phyloP scores from a whole-genome alignment of 2,113 vertebrate genomes.

The Turnix velox region DNA sequence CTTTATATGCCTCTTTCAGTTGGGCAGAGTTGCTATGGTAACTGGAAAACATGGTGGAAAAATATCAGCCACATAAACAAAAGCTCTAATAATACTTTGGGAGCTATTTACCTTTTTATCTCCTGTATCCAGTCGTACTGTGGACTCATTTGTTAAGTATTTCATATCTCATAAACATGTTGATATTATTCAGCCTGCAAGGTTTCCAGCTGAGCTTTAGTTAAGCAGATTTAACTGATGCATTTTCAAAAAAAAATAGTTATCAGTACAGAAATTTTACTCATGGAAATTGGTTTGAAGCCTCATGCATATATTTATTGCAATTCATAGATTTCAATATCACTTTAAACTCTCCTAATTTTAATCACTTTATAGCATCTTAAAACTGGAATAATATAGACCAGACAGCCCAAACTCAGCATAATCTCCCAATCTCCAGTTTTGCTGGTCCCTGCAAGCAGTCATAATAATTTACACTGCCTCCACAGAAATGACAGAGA shows the following conservation, averaged over 20 bases:
- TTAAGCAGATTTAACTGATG: not conserved
- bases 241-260: not conserved
- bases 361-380: not conserved
- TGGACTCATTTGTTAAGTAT: not conserved
- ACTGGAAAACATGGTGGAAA: not conserved
- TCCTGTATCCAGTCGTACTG: not conserved
- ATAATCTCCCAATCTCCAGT: not conserved
- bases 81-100: slow-evolving; percentile 15
- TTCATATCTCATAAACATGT: not conserved
- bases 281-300: not conserved
- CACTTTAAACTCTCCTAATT: not conserved
- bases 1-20: not conserved
- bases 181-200: not conserved
- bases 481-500: not conserved
- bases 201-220: not conserved
- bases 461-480: not conserved
- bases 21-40: not conserved
- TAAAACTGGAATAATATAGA: not conserved
- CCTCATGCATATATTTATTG: not conserved
- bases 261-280: not conserved
- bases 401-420: not conserved
- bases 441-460: not conserved
- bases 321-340: not conserved
- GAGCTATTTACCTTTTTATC: not conserved
- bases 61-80: not conserved